A percentile compares a stretch with the other conserved stretches of the same genome.
Evolutionary conservation across 2,888 invertebrate genomes (phyloP).

Genomic region (Macrosoma leucophasiata): DNA sequence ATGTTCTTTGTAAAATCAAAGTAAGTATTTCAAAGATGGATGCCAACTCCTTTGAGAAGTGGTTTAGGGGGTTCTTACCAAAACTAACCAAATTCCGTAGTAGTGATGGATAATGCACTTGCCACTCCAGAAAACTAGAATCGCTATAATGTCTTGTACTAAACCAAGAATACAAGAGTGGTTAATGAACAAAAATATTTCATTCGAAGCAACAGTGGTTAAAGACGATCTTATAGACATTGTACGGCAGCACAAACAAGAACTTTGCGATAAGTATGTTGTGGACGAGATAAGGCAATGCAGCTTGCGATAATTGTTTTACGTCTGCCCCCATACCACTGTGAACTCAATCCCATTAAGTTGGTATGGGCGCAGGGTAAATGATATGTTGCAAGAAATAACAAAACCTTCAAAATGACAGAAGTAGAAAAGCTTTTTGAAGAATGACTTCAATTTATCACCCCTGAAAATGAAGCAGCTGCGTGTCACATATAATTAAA

Average conservation of each 20-base stretch:
- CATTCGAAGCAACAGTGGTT: slow-evolving; percentile 15
- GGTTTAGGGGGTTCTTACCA: slow-evolving; percentile 22
- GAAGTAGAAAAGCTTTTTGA: slow-evolving; percentile 14
- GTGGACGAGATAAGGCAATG: slow-evolving; percentile 21
- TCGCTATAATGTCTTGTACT: slow-evolving; percentile 19
- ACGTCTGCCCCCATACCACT: slow-evolving; percentile 22
- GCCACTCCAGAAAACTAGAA: slow-evolving; percentile 17
- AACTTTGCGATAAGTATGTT: slow-evolving; percentile 18
- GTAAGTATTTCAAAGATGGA: slow-evolving; percentile 27
- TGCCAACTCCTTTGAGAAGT: slow-evolving; percentile 24
- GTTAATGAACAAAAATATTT: slow-evolving; percentile 18
- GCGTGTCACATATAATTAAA: slow-evolving; percentile 22
- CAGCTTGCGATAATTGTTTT: slow-evolving; percentile 17
- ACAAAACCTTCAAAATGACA: slow-evolving; percentile 15
- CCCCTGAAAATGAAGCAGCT: slow-evolving; percentile 19
- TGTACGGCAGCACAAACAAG: slow-evolving; percentile 15
- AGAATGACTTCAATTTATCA: slow-evolving; percentile 17
- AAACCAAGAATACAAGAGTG: slow-evolving; percentile 20
- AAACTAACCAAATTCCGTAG: slow-evolving; percentile 22
- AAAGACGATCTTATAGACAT: slow-evolving; percentile 8
- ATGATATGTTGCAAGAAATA: slow-evolving; percentile 17
- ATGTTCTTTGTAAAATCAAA: slow-evolving; percentile 20
- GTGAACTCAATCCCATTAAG: slow-evolving; percentile 22
- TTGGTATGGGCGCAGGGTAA: slow-evolving; percentile 23
- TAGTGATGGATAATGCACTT: slow-evolving; percentile 24